These are phyloP conservation scores for Ditula angustiorana DNA, from an alignment of 2,888 invertebrate genomes.

Conservation along the genomic window DNA sequence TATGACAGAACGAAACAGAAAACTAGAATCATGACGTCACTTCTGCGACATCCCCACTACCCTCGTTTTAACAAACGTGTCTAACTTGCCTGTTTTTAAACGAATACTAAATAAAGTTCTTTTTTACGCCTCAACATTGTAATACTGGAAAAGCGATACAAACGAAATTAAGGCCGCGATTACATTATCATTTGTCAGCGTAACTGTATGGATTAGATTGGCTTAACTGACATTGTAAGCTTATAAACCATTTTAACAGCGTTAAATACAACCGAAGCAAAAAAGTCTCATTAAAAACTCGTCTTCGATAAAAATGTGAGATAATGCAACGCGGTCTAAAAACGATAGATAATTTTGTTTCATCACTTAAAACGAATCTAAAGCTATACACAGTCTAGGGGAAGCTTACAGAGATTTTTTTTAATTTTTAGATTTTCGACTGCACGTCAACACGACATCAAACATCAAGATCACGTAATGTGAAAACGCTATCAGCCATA, in stretches of 20 bases:
- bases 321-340: constrained; percentile 4
- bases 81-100: constrained; percentile 44
- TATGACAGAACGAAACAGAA: neutral
- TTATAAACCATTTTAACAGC: neutral
- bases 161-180: constrained; percentile 41
- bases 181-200: neutral
- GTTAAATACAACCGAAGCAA: neutral
- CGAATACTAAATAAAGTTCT: constrained; percentile 44
- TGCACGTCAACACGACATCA: constrained; percentile 40
- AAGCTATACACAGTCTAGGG: constrained; percentile 67
- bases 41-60: constrained; percentile 29
- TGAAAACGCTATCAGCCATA: constrained; percentile 11
- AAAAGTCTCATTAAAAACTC: neutral
- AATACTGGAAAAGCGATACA: constrained; percentile 66
- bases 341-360: constrained; percentile 32
- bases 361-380: constrained; percentile 48
- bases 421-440: constrained; percentile 41
- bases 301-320: constrained; percentile 1
- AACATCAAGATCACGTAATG: constrained; percentile 31
- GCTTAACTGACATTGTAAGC: too few relatives aligned
- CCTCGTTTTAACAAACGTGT: constrained; percentile 39
- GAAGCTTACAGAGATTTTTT: constrained; percentile 57
- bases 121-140: constrained; percentile 65
- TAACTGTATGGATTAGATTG: too few relatives aligned
- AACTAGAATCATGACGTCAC: neutral